phyloP scores from a whole-genome alignment of 2,113 vertebrate species.

The Irena cyanogastra region DNA sequence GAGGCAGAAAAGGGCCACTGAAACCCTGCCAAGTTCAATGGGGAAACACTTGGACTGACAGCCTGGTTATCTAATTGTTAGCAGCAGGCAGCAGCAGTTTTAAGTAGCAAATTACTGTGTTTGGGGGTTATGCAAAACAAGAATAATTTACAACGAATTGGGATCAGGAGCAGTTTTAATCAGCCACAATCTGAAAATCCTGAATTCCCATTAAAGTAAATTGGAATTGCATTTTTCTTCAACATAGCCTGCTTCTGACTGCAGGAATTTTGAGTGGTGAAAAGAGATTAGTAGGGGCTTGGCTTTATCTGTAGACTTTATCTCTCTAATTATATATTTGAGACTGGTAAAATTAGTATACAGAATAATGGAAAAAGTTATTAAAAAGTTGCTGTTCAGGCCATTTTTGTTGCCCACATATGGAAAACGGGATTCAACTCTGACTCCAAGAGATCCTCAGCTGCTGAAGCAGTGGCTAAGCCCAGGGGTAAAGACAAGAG shows the following conservation, averaged over 20 bases:
- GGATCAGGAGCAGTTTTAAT: background rate
- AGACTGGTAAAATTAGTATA: background rate
- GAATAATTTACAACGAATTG: background rate
- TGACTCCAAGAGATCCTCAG: background rate
- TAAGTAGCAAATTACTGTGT: background rate
- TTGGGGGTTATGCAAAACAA: background rate
- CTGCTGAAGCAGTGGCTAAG: background rate
- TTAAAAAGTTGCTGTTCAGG: background rate
- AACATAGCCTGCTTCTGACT: background rate
- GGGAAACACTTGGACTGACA: background rate
- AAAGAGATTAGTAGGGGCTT: background rate
- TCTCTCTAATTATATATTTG: background rate
- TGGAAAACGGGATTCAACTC: background rate
- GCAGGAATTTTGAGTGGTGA: background rate
- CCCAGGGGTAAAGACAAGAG: background rate
- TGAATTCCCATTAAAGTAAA: constrained; percentile 20
- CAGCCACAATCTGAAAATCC: background rate
- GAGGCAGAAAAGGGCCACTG: background rate
- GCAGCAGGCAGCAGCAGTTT: background rate
- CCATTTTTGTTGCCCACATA: background rate
- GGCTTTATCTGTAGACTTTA: background rate
- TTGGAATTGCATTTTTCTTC: background rate
- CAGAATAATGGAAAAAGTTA: background rate
- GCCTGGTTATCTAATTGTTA: background rate
- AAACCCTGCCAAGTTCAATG: background rate